Base-by-base conservation (phyloP, 64 coral and sea anemone species). In the Montipora cactus region DNA sequence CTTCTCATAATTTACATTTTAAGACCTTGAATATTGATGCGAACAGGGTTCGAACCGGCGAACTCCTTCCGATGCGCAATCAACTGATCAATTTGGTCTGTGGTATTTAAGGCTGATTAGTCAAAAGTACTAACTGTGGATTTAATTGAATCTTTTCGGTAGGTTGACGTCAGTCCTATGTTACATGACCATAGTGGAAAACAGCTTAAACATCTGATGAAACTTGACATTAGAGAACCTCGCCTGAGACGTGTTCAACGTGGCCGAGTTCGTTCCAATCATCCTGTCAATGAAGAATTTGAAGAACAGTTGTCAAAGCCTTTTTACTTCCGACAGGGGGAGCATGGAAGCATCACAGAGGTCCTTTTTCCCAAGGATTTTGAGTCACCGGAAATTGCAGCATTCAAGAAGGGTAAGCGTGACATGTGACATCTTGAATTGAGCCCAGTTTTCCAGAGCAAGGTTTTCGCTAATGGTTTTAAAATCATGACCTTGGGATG, bases 281-380 rank as follows among this genome's bases (percentile, higher is more conserved):
- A 94, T 48, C 92, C 92, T 19, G 92, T 94, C 68, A 89, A 94
- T 50, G 92, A 94, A 79, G 92, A 94, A 64, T 88, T 94, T 59
- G 87, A 94, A 73, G 49, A 83, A 20, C 45, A 94, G 87, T 51
- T 94, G 49, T 89, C 87, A 44, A 89, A 89, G 51, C 92, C 92
- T 3, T 94, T 94, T 62, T 94, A 94, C 77, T 94, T 94, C 48
- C 92, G 77, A 19, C 92, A 94, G 48, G 52, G 75, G 20, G 87
- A 76, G 5, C 92, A 94, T 67, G 92, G 92, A 49, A 10, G 46
- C 19, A 49, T 94, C 4, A 78, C 82, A 81, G 92, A 94, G 47
- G 92, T 83, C 45, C 46, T 94, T 7, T 94, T 82, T 75, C 92
- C 92, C 59, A 89, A 89, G 55, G 37, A 20, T 16, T 69, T 78